phyloP scores from a whole-genome alignment of 2,888 invertebrate species.

The Catocala nupta region DNA sequence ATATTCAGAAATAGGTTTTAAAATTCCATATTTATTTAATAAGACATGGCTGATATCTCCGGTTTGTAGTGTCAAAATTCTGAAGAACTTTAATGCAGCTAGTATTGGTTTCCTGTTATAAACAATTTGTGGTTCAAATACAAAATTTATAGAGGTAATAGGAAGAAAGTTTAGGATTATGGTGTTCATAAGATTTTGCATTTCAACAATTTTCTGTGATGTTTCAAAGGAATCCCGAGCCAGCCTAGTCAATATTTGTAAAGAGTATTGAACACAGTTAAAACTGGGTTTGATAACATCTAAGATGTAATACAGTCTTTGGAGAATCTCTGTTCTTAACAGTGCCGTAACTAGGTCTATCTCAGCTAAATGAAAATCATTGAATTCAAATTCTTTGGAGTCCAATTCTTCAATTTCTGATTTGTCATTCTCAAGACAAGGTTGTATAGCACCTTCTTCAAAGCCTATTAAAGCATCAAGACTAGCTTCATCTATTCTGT shows the following conservation, averaged over 20 bases:
- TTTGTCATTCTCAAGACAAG: conserved; percentile 85
- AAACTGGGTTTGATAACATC: conserved; percentile 90
- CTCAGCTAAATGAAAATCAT: conserved; percentile 95
- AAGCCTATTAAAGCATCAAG: conserved; percentile 90
- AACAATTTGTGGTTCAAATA: conserved; percentile 75
- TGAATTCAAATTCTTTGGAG: conserved; percentile 88
- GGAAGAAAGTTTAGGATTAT: conserved; percentile 89
- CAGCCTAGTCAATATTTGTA: conserved; percentile 93
- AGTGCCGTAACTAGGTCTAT: conserved; percentile 92
- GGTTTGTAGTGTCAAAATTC: conserved; percentile 90
- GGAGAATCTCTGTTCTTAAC: conserved; percentile 91
- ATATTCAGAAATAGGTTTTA: conserved; percentile 86
- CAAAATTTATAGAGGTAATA: conserved; percentile 67
- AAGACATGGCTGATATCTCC: conserved; percentile 84
- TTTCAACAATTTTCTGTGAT: conserved; percentile 88
- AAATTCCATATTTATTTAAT: conserved; percentile 84
- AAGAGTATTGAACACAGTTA: conserved; percentile 90
- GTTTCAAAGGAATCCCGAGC: conserved; percentile 92
- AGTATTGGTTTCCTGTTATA: conserved; percentile 90
- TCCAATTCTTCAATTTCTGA: conserved; percentile 86
- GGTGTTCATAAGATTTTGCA: conserved; percentile 89
- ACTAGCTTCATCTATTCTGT: conserved; percentile 92
- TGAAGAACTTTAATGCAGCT: conserved; percentile 91
- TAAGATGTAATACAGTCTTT: conserved; percentile 92
- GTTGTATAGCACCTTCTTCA: conserved; percentile 89